phyloP scores from a whole-genome alignment of 2,113 vertebrate species.

The Tragelaphus buxtoni region DNA sequence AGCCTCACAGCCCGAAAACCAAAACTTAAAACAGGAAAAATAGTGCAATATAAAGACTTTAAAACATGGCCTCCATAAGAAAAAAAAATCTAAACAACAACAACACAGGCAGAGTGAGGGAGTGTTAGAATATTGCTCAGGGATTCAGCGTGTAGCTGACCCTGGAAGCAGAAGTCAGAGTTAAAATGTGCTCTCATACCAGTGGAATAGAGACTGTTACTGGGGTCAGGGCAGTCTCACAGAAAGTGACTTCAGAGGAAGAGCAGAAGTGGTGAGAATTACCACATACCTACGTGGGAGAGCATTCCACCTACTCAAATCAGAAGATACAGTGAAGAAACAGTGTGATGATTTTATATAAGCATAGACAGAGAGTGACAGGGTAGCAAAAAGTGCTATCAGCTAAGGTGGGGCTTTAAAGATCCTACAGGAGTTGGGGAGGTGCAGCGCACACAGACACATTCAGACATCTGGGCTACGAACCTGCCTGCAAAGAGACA shows the following conservation, averaged over 20 bases:
- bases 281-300: rapidly evolving
- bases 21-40: neutral
- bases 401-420: neutral
- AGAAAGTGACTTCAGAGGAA: neutral
- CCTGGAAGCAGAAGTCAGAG: too few species aligned
- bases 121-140: neutral
- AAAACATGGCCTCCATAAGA: neutral
- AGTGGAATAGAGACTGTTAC: neutral
- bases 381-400: neutral
- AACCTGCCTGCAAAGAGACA: rapidly evolving
- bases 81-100: neutral
- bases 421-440: too few species aligned
- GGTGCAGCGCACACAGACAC: neutral
- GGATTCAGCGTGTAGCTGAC: neutral
- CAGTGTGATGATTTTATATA: neutral
- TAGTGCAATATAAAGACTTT: neutral
- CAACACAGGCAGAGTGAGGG: neutral
- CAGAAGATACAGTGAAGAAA: neutral
- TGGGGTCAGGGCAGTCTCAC: neutral
- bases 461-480: too few species aligned
- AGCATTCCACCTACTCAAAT: neutral
- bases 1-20: neutral
- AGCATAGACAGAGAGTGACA: neutral
- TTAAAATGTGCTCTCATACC: too few species aligned
- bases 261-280: neutral